These are phyloP conservation scores for Piezodorus guildinii DNA, from an alignment of 1,140 invertebrate species.

Conservation along the genomic window DNA sequence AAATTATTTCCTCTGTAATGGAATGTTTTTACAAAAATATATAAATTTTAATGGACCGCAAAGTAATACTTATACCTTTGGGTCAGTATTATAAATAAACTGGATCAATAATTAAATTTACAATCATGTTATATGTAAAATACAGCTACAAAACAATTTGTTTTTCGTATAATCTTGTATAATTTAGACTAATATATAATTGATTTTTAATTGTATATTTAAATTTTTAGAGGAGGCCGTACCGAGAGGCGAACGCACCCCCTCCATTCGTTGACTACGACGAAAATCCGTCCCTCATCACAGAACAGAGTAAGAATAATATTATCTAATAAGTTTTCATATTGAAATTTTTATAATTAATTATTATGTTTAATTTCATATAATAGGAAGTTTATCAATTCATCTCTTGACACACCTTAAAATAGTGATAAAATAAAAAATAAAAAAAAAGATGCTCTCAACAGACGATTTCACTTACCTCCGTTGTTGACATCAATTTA, in stretches of 20 bases:
- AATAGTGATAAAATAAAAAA: too few relatives aligned
- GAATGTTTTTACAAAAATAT: too few relatives aligned
- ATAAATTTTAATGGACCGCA: too few relatives aligned
- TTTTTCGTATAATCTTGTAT: not conserved
- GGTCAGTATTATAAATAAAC: too few relatives aligned
- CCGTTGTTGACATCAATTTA: too few relatives aligned
- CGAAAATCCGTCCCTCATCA: slow-evolving; percentile 17
- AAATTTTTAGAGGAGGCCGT: not conserved
- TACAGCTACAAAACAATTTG: not conserved
- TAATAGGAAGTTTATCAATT: too few relatives aligned
- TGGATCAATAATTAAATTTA: too few relatives aligned
- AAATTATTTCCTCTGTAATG: too few relatives aligned
- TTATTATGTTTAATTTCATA: not conserved
- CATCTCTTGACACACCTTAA: too few relatives aligned
- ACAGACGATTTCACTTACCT: too few relatives aligned
- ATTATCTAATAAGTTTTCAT: not conserved
- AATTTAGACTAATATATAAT: not conserved
- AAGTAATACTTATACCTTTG: too few relatives aligned
- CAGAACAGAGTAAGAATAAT: slow-evolving; percentile 18
- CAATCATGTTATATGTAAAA: not conserved
- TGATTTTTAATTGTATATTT: not conserved
- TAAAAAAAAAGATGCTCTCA: too few relatives aligned
- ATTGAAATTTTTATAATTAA: not conserved
- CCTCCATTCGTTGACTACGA: slow-evolving; percentile 11
- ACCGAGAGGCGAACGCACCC: not conserved